These are phyloP conservation scores for Dromaius novaehollandiae DNA, from an alignment of 2,113 vertebrate species.

Conservation along the genomic window DNA sequence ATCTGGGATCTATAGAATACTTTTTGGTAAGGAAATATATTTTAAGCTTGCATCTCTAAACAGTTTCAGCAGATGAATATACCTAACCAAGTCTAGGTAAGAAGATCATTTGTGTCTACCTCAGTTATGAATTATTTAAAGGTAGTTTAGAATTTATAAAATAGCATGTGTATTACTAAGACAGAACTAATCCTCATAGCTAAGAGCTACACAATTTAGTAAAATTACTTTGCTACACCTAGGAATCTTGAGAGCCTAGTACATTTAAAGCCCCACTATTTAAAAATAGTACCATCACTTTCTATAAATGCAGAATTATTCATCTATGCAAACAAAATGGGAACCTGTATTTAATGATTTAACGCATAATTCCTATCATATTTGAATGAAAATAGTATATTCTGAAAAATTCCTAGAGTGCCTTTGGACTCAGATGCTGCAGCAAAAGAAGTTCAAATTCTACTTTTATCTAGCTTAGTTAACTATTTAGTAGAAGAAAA, in stretches of 20 bases:
- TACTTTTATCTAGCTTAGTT: conserved; percentile 25
- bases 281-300: neutral
- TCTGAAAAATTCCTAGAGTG: neutral
- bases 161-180: neutral
- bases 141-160: neutral
- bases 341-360: neutral
- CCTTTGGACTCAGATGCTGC: neutral
- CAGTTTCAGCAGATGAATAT: neutral
- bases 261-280: neutral
- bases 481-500: conserved; percentile 41
- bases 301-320: neutral
- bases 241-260: neutral
- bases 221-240: neutral
- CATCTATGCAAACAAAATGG: neutral
- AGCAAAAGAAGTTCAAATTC: conserved; percentile 23
- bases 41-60: neutral
- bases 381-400: neutral
- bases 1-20: neutral
- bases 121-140: neutral
- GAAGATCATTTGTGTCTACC: neutral
- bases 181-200: neutral
- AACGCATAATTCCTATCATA: neutral
- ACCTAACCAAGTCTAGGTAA: neutral
- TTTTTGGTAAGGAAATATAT: neutral
- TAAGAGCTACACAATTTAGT: neutral